A percentile compares a stretch with the other conserved stretches of the same genome.
phyloP scores from a whole-genome alignment of 2,113 vertebrate genomes.

The Gallinago jamesoni region DNA sequence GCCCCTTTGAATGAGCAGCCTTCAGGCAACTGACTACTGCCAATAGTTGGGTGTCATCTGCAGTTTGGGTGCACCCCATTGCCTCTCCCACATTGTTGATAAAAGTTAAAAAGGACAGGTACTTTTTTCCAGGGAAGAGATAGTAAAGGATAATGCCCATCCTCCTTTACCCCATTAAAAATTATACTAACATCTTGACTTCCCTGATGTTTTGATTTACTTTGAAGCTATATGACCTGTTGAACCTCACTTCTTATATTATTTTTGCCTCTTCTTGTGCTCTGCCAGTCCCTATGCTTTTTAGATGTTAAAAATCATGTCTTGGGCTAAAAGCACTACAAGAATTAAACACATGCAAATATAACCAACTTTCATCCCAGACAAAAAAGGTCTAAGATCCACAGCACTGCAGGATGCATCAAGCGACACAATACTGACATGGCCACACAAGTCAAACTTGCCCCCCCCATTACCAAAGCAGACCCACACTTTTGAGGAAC shows the following conservation, averaged over 20 bases:
- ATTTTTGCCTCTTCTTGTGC: neutral
- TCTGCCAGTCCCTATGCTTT: neutral
- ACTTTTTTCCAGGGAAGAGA: neutral
- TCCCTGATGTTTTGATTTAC: neutral
- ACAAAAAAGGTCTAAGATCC: neutral
- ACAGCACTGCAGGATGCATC: neutral
- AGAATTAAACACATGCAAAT: neutral
- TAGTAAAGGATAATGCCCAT: neutral
- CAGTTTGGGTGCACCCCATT: neutral
- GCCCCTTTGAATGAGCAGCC: neutral
- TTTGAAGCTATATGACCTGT: neutral
- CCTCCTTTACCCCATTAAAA: neutral
- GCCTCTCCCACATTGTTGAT: neutral
- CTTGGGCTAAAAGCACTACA: neutral
- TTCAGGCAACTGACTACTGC: neutral
- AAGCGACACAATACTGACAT: neutral
- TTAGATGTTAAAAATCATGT: neutral
- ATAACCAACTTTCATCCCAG: neutral
- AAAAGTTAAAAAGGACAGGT: neutral
- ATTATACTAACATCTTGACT: neutral
- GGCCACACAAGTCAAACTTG: neutral
- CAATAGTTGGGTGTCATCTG: neutral
- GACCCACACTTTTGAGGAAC: neutral
- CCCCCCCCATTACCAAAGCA: neutral
- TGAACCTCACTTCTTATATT: neutral